Evolutionary conservation across 2,113 vertebrate species (phyloP).

Genomic region (Gopherus flavomarginatus): DNA sequence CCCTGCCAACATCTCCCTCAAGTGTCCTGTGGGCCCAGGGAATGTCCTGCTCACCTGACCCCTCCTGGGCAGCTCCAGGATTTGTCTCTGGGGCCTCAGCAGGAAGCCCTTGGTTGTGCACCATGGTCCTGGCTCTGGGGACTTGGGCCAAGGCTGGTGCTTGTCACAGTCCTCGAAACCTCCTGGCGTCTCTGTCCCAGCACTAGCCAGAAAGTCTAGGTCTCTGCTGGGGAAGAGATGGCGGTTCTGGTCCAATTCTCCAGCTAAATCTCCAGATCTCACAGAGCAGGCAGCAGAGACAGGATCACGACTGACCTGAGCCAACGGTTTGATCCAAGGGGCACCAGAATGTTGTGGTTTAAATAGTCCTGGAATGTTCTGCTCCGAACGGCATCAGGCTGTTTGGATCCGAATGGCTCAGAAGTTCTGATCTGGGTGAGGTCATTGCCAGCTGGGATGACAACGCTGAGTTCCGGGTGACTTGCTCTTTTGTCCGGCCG

Average conservation of each 20-base stretch:
- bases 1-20: background rate
- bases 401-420: background rate
- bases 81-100: background rate
- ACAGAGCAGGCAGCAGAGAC: too few species aligned
- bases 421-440: background rate
- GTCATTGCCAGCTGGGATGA: background rate
- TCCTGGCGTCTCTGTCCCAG: too few species aligned
- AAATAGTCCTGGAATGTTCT: background rate
- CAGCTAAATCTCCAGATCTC: too few species aligned
- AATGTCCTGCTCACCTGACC: background rate
- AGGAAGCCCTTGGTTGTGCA: background rate
- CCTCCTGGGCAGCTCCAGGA: background rate
- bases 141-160: too few species aligned
- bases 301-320: too few species aligned
- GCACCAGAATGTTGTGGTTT: too few species aligned
- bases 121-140: background rate
- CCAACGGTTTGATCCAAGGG: background rate
- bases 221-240: too few species aligned
- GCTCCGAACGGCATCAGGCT: background rate
- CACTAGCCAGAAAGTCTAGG: too few species aligned
- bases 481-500: too few species aligned
- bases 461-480: too few species aligned
- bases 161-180: too few species aligned
- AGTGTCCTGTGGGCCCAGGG: background rate
- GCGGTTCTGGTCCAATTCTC: too few species aligned